Conservation (phyloP, 1,140 invertebrate genomes). For the Nasonia vitripennis region DNA sequence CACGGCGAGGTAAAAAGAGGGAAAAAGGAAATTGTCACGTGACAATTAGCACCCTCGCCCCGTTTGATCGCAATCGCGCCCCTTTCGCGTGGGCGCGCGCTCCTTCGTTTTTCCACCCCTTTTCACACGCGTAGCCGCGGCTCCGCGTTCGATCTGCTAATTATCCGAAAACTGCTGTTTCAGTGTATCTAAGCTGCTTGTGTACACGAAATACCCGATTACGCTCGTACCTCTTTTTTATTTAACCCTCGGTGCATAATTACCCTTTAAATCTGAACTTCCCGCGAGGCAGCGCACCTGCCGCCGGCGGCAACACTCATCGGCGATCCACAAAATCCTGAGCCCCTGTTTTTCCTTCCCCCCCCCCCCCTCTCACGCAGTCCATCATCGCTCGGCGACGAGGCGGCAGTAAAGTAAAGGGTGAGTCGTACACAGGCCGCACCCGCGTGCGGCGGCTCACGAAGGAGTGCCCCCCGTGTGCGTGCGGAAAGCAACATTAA, state of each 20-base stretch:
- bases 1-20: background rate
- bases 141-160: background rate
- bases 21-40: slow-evolving; percentile 27
- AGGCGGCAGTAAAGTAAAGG: background rate
- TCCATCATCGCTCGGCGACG: slow-evolving; percentile 15
- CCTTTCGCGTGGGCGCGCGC: background rate
- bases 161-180: background rate
- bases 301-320: too few species aligned
- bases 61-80: slow-evolving; percentile 22
- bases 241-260: background rate
- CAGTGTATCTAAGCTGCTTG: too few species aligned
- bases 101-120: background rate
- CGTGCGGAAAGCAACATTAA: slow-evolving; percentile 56
- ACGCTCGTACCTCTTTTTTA: too few species aligned
- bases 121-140: background rate
- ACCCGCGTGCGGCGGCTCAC: background rate
- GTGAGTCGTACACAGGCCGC: background rate
- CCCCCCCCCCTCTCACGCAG: background rate
- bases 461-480: slow-evolving; percentile 47
- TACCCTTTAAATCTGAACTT: background rate
- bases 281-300: background rate
- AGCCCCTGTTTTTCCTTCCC: background rate
- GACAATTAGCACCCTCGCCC: slow-evolving; percentile 27
- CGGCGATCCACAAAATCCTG: background rate
- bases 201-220: too few species aligned